Evolutionary conservation across 2,797 vertebrate genomes (phyloP), one percentile per base, ranked within the genome.

Genomic region (Euphonia xanthogaster): DNA sequence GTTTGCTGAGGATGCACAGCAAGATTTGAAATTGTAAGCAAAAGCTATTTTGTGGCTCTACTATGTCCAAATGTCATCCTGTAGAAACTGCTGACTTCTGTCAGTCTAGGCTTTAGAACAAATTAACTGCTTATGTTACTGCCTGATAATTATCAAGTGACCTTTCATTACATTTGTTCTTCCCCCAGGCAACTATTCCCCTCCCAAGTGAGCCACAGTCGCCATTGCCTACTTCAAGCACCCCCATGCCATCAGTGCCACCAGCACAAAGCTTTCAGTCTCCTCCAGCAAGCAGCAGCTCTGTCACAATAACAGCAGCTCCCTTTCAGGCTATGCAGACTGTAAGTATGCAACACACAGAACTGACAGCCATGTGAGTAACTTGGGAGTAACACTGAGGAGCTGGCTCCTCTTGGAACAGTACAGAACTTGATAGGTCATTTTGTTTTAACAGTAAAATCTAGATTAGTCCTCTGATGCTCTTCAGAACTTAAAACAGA

Each of bases 321-420:
- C 98, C 98, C 58, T 99, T 99, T 95, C 98, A 98, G 93, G 98
- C 98, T 95, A 98, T 99, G 95, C 98, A 99, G 93, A 98, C 99
- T 63, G 99, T 99, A 95, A 98, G 99, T 98, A 85, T 65, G 35
- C 23, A 44, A 4, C 65, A 70, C 24, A 14, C 33, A 75, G 44
- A 42, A 27, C 1, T 77, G 33, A 25, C 45, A 51, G 1, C 5
- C 2, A 30, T 37, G 8, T 30, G 51, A 14, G 6, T 27, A 24
- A 40, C 24, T 58, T 50, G 44, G 20, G 40, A 10, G 22, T 61
- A 37, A 14, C 37, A 42, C 4, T 27, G 53, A 37, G 57, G 24
- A 87, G 3, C 17, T 67, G 33, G 20, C 13, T 50, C 0, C 14
- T 42, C 22, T 48, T 72, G 55, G 7, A 60, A 4, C 2, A 70